These are phyloP conservation scores for Microcebus murinus DNA, from an alignment of 2,113 vertebrate species.

Conservation along the genomic window DNA sequence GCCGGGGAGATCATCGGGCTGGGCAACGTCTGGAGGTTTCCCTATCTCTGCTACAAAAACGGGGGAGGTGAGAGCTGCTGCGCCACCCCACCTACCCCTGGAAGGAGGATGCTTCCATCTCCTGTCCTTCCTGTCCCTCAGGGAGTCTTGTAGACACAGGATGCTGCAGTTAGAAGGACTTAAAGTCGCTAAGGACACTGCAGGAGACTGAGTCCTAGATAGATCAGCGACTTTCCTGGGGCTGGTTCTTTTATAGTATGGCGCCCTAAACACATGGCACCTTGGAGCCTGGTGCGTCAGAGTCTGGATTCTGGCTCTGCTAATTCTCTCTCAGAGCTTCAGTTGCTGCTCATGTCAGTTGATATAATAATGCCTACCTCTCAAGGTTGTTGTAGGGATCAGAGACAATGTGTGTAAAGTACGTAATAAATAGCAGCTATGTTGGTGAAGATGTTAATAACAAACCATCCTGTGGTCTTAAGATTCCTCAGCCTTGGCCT, in stretches of 20 bases:
- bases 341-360: not conserved
- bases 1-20: constrained; percentile 95
- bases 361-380: not conserved
- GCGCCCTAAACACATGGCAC: not conserved
- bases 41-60: constrained; percentile 97
- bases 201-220: not conserved
- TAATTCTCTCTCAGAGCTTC: not conserved
- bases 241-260: not conserved
- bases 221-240: not conserved
- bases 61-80: constrained; percentile 91
- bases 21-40: constrained; percentile 97
- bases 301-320: not conserved
- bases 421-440: not conserved
- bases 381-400: not conserved
- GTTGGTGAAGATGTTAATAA: not conserved
- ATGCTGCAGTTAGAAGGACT: not conserved
- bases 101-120: not conserved
- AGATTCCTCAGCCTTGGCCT: not conserved
- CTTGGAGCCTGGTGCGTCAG: not conserved
- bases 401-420: not conserved
- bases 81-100: rapidly evolving
- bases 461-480: not conserved
- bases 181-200: not conserved
- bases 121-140: not conserved
- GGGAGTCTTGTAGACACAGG: not conserved